Evolutionary conservation across 1,140 invertebrate species (phyloP).

Genomic region (Brachionus asplanchnoidis): DNA sequence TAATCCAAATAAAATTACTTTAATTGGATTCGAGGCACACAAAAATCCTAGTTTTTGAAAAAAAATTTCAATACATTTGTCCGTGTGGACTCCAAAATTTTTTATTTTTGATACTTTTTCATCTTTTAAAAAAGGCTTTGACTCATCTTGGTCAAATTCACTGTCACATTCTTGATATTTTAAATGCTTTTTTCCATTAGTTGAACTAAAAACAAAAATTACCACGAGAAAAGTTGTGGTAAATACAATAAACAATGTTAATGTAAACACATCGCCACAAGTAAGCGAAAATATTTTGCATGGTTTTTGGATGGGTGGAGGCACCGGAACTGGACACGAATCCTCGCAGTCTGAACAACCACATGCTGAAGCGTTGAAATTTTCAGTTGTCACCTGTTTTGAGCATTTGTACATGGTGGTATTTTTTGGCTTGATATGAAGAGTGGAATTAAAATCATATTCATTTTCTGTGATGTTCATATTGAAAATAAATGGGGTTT

Average conservation of each 20-base stretch:
- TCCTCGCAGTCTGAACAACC: slow-evolving; percentile 39
- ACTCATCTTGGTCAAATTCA: neutral
- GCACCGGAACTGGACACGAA: slow-evolving; percentile 11
- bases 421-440: slow-evolving; percentile 17
- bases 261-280: neutral
- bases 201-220: neutral
- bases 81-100: neutral
- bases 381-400: neutral
- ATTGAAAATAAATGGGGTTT: slow-evolving; percentile 33
- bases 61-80: neutral
- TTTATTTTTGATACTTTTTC: neutral
- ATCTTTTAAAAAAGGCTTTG: neutral
- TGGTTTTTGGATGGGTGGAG: neutral
- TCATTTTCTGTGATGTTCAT: slow-evolving; percentile 10
- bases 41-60: slow-evolving; percentile 48
- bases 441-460: neutral
- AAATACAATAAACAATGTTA: slow-evolving; percentile 1
- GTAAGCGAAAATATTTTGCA: neutral
- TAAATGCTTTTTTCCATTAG: neutral
- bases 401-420: slow-evolving; percentile 4
- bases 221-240: neutral
- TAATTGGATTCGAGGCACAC: slow-evolving; percentile 73
- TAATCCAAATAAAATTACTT: slow-evolving; percentile 69
- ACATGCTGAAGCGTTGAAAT: slow-evolving; percentile 16
- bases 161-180: neutral